Evolutionary conservation across 2,797 vertebrate genomes (phyloP), one percentile per base, ranked within the genome.

Genomic region (Onychomys torridus): DNA sequence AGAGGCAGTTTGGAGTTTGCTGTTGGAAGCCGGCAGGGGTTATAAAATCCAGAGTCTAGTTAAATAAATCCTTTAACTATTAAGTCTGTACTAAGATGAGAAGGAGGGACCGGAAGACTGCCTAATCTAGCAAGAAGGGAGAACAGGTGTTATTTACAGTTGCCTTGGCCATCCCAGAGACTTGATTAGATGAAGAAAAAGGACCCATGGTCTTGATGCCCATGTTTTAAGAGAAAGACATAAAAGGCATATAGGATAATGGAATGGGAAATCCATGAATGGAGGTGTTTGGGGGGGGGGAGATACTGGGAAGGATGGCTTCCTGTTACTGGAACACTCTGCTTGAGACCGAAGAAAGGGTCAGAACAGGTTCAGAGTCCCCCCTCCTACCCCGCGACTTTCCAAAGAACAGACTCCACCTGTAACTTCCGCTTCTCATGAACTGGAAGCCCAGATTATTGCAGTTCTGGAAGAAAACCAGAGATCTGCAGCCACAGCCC

Each of bases 51-150:
- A 90, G 65, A 94, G 59, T 91, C 77, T 95, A 78, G 93, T 97
- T 97, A 97, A 97, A 96, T 95, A 96, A 97, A 97, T 97, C 73
- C 93, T 96, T 95, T 95, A 79, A 63, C 92, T 97, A 93, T 96
- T 95, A 95, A 96, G 92, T 95, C 71, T 46, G 77, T 83, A 90
- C 76, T 91, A 91, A 95, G 95, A 95, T 85, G 96, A 69, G 73
- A 91, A 67, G 52, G 73, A 94, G 71, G 67, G 85, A 92, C 81
- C 86, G 61, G 73, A 93, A 91, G 87, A 95, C 89, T 93, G 78
- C 43, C 52, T 92, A 89, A 52, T 89, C 25, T 75, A 81, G 46
- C 43, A 84, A 90, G 93, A 79, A 67, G 27, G 89, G 67, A 84
- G 65, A 49, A 83, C 19, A 89, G 61, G 73, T 96, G 84, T 96